Evolutionary conservation across 2,888 invertebrate genomes (phyloP), one percentile per base, ranked within the genome.

Genomic region (Tipula lateralis): DNA sequence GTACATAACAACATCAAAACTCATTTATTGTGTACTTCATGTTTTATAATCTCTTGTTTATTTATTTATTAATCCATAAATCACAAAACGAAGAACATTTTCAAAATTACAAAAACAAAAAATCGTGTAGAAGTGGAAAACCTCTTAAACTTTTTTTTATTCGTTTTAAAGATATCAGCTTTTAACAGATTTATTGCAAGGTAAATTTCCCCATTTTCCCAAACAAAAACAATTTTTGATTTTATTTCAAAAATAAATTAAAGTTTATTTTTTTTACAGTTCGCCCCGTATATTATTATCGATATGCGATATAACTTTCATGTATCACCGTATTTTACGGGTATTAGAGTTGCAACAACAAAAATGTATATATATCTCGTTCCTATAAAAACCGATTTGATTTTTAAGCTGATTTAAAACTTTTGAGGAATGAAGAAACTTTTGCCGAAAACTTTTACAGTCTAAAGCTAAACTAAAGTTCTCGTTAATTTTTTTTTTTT

Each of bases 61-160:
- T 66, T 24, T 66, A 66, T 66, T 66, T 66, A 66, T 66, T 66
- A 66, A 66, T 66, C 66, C 66, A 66, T 66, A 66, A 66, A 66
- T 66, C 66, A 66, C 44, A 44, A 44, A 36, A n/a, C n/a, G 9
- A 36, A 36, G 1, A 36, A 36, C 19, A 66, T 9, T 66, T 24
- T 24, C 66, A n/a, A n/a, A n/a, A n/a, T n/a, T n/a, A 50, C n/a
- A n/a, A 16, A 66, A 66, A 66, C 24, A 16, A 12, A 24, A 66
- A 66, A 66, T n/a, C 24, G 50, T 50, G 66, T 66, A 24, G 9
- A 66, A 19, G 19, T 19, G 19, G 66, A 66, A 66, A 66, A 66
- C 24, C 66, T 19, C 66, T 24, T n/a, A 66, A 66, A 24, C 44
- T 44, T 44, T 44, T 16, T 16, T 16, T 5, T 3, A n/a, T 50